Percentiles rank a stretch among this genome's conserved stretches.
Conservation (phyloP, 2,797 vertebrate species). For the Brachyrhaphis roseni region DNA sequence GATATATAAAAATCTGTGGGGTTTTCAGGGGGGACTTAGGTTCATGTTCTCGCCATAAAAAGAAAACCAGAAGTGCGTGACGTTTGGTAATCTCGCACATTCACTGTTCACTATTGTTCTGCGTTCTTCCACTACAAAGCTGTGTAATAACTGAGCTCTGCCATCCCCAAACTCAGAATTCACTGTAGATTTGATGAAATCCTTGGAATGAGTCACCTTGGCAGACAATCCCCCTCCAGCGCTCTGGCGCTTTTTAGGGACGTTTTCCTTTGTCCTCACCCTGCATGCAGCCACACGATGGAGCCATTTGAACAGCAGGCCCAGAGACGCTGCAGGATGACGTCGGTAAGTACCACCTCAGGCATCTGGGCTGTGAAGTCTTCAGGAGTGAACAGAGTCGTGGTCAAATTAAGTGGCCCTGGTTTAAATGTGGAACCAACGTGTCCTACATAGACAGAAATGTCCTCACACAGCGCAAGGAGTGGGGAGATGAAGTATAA, state of each 20-base stretch:
- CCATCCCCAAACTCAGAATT: constrained; percentile 6
- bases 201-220: constrained; percentile 76
- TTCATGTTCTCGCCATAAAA: constrained; percentile 24
- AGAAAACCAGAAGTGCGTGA: constrained; percentile 37
- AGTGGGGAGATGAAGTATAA: constrained; percentile 7
- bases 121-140: not conserved
- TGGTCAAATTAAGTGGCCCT: constrained; percentile 9
- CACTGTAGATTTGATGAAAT: constrained; percentile 18
- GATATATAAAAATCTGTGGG: constrained; percentile 22
- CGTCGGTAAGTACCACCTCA: constrained; percentile 20
- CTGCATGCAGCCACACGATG: constrained; percentile 79
- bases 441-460: constrained; percentile 76
- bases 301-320: constrained; percentile 25
- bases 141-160: constrained; percentile 1
- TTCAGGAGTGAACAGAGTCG: constrained; percentile 81
- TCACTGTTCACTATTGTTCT: constrained; percentile 38
- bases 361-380: constrained; percentile 78
- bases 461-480: constrained; percentile 80
- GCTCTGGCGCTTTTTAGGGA: constrained; percentile 79
- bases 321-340: constrained; percentile 20
- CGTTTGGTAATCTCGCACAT: constrained; percentile 30
- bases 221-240: constrained; percentile 84
- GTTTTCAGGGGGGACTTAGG: constrained; percentile 33
- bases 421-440: constrained; percentile 29
- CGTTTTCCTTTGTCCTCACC: constrained; percentile 84